Evolutionary conservation across 2,888 invertebrate genomes (phyloP).

Genomic region (Archips crataeganus): DNA sequence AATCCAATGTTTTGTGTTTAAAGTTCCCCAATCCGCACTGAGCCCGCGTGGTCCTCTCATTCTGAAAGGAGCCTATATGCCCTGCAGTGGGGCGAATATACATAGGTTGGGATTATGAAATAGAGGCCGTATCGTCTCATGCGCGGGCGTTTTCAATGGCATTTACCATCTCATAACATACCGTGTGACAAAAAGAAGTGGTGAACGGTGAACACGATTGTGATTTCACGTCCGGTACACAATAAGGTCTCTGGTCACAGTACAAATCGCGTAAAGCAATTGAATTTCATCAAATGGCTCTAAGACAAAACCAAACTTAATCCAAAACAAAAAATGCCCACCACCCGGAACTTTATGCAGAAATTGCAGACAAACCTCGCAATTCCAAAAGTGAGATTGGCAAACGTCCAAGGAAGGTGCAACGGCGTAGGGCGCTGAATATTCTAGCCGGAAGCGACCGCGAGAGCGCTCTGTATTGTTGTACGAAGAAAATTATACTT

Average conservation of each 20-base stretch:
- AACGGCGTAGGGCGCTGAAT: conserved; percentile 51
- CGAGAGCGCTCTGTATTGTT: conserved; percentile 42
- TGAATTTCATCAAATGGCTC: not conserved
- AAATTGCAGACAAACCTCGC: conserved; percentile 56
- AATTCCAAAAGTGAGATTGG: conserved; percentile 65
- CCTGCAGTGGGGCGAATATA: no score
- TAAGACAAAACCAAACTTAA: not conserved
- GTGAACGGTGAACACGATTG: no score
- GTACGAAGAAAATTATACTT: conserved; percentile 30
- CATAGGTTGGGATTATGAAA: no score
- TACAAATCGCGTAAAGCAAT: not conserved
- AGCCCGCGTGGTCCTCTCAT: no score
- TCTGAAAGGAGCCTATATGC: no score
- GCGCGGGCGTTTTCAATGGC: no score
- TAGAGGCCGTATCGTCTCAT: no score
- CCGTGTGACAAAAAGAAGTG: no score
- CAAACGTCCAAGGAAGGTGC: conserved; percentile 63
- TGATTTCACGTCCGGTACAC: no score
- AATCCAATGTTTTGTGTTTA: no score
- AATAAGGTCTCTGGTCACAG: not conserved
- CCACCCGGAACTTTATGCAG: conserved; percentile 25
- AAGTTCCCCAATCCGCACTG: no score
- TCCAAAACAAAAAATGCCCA: not conserved
- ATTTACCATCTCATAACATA: no score
- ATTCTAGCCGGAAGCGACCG: conserved; percentile 52